Evolutionary conservation across 2,888 invertebrate genomes (phyloP), one percentile per base, ranked within the genome.

Genomic region (Sarcophaga variegata): DNA sequence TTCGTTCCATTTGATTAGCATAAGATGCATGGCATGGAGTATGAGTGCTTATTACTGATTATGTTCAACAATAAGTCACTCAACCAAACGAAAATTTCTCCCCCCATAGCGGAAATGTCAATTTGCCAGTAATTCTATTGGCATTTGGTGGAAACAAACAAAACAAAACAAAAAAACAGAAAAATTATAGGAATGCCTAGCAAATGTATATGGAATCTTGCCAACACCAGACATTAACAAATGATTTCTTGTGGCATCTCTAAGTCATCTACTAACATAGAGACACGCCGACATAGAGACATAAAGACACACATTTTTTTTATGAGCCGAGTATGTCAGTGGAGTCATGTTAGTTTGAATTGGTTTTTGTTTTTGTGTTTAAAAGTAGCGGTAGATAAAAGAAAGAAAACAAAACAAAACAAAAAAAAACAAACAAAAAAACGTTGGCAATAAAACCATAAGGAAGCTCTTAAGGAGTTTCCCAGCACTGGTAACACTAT

Each of bases 381-480:
- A 54, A 83, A 83, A 27, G 22, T 84, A 80, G 84, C 84, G 80
- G 84, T 76, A 71, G 66, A 80, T 76, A 64, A 66, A 71, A 71
- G 72, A 25, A 81, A 49, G 66, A 70, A 81, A 84, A 63, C 72
- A 84, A 67, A 79, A 25, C 6, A 47, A 3, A 8, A 6, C 3
- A 60, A 17, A 54, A 27, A 27, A 63, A 79, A 84, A 71, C 71
- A 25, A 12, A 47, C 3, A 2, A 20, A 17, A 59, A 59, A 59
- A 62, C n/a, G 4, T 5, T 14, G 14, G 17, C n/a, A 64, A 80
- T 54, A 27, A 59, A 71, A 72, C 79, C 71, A 87, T 72, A 84
- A 84, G 87, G 87, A 87, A 87, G 87, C 84, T 84, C 71, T 79
- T 75, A 64, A 87, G 87, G 84, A 87, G 81, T 79, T 84, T 83